Evolutionary conservation across 1,140 invertebrate genomes (phyloP), one percentile per base, ranked within the genome.

Genomic region (Drosophila quadrilineata): DNA sequence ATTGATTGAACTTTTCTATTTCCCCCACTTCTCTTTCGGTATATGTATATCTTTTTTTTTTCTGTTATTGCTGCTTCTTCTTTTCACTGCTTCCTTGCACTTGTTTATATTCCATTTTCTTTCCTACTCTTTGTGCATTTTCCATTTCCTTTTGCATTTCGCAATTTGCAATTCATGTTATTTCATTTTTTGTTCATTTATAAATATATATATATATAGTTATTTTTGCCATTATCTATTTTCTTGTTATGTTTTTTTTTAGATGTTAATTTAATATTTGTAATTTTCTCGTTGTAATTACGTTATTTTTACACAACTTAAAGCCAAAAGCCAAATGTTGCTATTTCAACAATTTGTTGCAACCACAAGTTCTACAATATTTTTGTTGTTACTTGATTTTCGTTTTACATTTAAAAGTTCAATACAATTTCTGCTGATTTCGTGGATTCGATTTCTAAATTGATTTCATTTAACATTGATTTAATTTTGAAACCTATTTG

Each of bases 401-500:
- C 19, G 21, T 28, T 36, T 52, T n/a, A n/a, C n/a, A n/a, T n/a
- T n/a, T n/a, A n/a, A n/a, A n/a, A n/a, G n/a, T n/a, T n/a, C n/a
- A n/a, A n/a, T n/a, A n/a, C n/a, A n/a, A n/a, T n/a, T n/a, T n/a
- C n/a, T n/a, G n/a, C n/a, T n/a, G n/a, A n/a, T n/a, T n/a, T n/a
- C n/a, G n/a, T n/a, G n/a, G n/a, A n/a, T n/a, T n/a, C n/a, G n/a
- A n/a, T n/a, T n/a, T n/a, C n/a, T n/a, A n/a, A n/a, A n/a, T n/a
- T n/a, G n/a, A n/a, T n/a, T n/a, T n/a, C n/a, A n/a, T n/a, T n/a
- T n/a, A n/a, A n/a, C n/a, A n/a, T n/a, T 60, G 24, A 48, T 14
- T 49, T 58, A 79, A 79, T 79, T 79, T 79, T 79, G 75, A 79
- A 79, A 79, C 75, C 75, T 79, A 79, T 70, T 70, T 77, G 46